These are phyloP conservation scores for Gonioctena quinquepunctata DNA, from an alignment of 1,140 invertebrate genomes.

Conservation along the genomic window DNA sequence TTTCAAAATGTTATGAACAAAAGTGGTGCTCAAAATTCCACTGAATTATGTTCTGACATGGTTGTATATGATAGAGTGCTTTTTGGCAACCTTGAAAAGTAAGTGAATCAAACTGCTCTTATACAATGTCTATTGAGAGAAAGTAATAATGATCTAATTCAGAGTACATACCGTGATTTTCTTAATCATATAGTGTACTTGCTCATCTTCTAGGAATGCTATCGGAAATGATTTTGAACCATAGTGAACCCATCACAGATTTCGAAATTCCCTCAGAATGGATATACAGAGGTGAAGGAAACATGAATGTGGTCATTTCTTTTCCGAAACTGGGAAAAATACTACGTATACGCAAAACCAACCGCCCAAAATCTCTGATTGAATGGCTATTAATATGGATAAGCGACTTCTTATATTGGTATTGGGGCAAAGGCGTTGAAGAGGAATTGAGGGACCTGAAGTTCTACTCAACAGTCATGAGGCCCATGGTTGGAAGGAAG, in stretches of 20 bases:
- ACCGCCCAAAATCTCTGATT: conserved; percentile 40
- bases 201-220: background rate
- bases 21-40: background rate
- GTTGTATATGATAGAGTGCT: background rate
- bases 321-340: conserved; percentile 40
- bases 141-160: background rate
- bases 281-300: conserved; percentile 49
- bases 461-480: conserved; percentile 46
- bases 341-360: conserved; percentile 44
- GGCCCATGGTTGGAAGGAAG: conserved; percentile 38
- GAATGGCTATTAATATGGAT: conserved; percentile 41
- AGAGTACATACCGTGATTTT: background rate
- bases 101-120: background rate
- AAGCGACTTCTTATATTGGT: conserved; percentile 38
- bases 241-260: background rate
- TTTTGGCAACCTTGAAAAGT: background rate
- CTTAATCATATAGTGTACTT: background rate
- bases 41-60: background rate
- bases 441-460: conserved; percentile 42
- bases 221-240: background rate
- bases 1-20: background rate
- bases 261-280: conserved; percentile 41
- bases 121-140: background rate
- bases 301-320: conserved; percentile 45
- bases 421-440: conserved; percentile 27